These are phyloP conservation scores for Rhagonycha lutea DNA, from an alignment of 2,888 invertebrate genomes.

Conservation along the genomic window DNA sequence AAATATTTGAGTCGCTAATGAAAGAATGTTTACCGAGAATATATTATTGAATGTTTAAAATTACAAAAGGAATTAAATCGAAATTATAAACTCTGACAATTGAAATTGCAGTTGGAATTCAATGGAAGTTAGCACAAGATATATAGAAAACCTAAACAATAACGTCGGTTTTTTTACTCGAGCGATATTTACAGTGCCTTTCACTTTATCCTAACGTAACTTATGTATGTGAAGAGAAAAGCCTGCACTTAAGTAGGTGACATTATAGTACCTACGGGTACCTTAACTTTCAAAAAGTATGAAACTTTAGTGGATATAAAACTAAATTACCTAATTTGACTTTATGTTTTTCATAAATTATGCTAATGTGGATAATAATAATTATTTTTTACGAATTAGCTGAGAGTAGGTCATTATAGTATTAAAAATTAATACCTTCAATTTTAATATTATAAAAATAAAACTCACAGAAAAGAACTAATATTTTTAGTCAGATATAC, in stretches of 20 bases:
- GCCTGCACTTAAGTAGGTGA: neutral
- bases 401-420: neutral
- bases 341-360: neutral
- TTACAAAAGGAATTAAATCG: neutral
- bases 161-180: neutral
- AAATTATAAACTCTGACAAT: neutral
- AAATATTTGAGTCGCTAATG: neutral
- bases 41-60: neutral
- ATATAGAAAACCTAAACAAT: neutral
- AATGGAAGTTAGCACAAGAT: neutral
- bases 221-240: neutral
- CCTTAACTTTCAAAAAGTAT: neutral
- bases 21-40: neutral
- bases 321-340: neutral
- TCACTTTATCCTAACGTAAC: neutral
- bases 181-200: neutral
- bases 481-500: neutral
- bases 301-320: neutral
- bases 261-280: neutral
- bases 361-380: neutral
- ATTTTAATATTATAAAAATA: neutral
- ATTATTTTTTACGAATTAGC: neutral
- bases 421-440: neutral
- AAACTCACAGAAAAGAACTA: neutral
- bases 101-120: neutral